Percentiles rank a stretch among this genome's conserved stretches.
These are phyloP conservation scores for Ooceraea biroi DNA, from an alignment of 1,140 invertebrate genomes.

Conservation along the genomic window DNA sequence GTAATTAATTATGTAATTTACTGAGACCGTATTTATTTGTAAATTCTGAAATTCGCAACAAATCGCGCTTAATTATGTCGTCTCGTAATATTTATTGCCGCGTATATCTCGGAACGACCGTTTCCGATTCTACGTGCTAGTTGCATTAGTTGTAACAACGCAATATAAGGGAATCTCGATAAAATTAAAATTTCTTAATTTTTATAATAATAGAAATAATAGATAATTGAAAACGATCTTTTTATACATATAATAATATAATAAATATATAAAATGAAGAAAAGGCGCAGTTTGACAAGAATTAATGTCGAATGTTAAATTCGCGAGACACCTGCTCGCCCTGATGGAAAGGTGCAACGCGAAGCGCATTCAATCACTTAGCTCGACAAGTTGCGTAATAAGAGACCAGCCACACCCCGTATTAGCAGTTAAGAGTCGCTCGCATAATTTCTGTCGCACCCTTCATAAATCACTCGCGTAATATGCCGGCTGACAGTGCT, in stretches of 20 bases:
- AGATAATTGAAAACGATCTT: too few species aligned
- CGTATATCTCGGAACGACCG: background rate
- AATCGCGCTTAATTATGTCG: slow-evolving; percentile 16
- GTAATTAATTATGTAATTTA: slow-evolving; percentile 34
- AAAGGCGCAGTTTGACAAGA: background rate
- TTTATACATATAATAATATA: too few species aligned
- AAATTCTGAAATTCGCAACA: slow-evolving; percentile 28
- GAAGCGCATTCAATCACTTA: slow-evolving; percentile 42
- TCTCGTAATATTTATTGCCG: background rate
- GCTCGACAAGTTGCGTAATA: slow-evolving; percentile 49
- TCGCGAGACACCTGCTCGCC: slow-evolving; percentile 11
- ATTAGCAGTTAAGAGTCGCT: slow-evolving; percentile 48
- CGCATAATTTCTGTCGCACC: slow-evolving; percentile 43
- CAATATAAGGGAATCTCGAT: too few species aligned
- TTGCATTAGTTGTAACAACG: background rate
- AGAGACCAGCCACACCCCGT: slow-evolving; percentile 31
- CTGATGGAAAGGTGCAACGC: slow-evolving; percentile 25
- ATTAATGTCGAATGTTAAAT: background rate
- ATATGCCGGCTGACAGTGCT: slow-evolving; percentile 14
- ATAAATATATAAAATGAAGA: too few species aligned
- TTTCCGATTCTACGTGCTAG: background rate
- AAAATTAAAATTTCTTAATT: too few species aligned
- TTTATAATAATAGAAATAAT: too few species aligned
- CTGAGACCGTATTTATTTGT: slow-evolving; percentile 3
- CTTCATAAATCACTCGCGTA: slow-evolving; percentile 55